phyloP scores from a whole-genome alignment of 2,888 invertebrate genomes.

The Fabriciana adippe region DNA sequence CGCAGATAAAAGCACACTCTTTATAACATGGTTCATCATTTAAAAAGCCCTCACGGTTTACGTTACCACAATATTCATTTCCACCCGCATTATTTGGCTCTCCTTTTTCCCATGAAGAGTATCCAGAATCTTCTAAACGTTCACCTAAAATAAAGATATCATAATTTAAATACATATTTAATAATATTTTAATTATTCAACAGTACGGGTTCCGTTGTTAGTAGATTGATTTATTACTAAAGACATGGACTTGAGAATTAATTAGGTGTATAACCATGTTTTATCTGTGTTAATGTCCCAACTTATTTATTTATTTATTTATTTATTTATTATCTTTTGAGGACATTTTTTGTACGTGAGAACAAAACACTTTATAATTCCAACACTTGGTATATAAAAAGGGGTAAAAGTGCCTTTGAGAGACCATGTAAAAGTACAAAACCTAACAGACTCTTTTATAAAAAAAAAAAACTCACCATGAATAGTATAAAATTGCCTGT shows the following conservation, averaged over 20 bases:
- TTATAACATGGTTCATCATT: constrained; percentile 39
- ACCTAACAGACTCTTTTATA: neutral
- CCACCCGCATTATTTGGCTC: constrained; percentile 40
- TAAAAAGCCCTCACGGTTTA: constrained; percentile 35
- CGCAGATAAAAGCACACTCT: constrained; percentile 43
- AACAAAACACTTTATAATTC: neutral
- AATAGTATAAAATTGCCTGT: constrained; percentile 27
- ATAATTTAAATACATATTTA: too few species aligned
- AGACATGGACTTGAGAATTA: too few species aligned
- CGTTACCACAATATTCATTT: constrained; percentile 39
- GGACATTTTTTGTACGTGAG: too few species aligned
- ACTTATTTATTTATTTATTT: too few species aligned
- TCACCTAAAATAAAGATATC: constrained; percentile 35
- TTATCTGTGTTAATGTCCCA: too few species aligned
- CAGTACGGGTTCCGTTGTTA: too few species aligned
- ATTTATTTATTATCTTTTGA: too few species aligned
- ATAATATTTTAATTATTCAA: too few species aligned
- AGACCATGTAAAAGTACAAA: neutral
- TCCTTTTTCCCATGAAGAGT: constrained; percentile 29
- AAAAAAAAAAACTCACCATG: constrained; percentile 22
- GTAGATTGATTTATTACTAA: too few species aligned
- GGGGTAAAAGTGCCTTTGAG: too few species aligned
- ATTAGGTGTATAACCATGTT: too few species aligned
- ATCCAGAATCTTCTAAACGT: constrained; percentile 38
- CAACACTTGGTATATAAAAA: too few species aligned